These are phyloP conservation scores for Dichetophora obliterata DNA, from an alignment of 2,888 invertebrate genomes.

Conservation along the genomic window DNA sequence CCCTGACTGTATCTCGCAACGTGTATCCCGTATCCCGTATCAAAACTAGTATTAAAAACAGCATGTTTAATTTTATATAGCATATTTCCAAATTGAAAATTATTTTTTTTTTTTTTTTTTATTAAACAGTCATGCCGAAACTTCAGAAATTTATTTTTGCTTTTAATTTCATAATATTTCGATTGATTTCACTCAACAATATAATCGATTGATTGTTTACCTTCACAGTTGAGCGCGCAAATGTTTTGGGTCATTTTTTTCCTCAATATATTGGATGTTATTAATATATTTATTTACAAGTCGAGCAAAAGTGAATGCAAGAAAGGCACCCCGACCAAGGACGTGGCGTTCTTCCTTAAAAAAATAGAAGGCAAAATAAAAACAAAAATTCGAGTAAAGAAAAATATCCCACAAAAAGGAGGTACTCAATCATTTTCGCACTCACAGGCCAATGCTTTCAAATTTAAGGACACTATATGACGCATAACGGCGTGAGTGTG, in stretches of 20 bases:
- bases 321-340: too few species aligned
- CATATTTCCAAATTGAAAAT: too few species aligned
- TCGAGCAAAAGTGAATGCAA: too few species aligned
- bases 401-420: not conserved
- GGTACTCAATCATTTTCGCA: slow-evolving; percentile 29
- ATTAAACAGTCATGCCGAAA: not conserved
- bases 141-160: too few species aligned
- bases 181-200: not conserved
- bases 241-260: not conserved
- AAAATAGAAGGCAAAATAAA: slow-evolving; percentile 2
- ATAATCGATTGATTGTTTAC: slow-evolving; percentile 1
- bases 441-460: not conserved
- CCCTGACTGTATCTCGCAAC: too few species aligned
- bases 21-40: too few species aligned
- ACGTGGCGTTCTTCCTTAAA: not conserved
- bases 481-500: not conserved
- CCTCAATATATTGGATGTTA: too few species aligned
- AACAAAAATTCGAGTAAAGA: not conserved
- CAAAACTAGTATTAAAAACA: too few species aligned
- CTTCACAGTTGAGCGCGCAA: not conserved
- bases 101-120: too few species aligned
- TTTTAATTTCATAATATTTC: too few species aligned
- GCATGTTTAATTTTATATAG: too few species aligned
- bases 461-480: not conserved
- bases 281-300: too few species aligned